Percentiles rank a stretch among this genome's conserved stretches.
Conservation (phyloP, 2,797 vertebrate genomes). For the Mus spretus region DNA sequence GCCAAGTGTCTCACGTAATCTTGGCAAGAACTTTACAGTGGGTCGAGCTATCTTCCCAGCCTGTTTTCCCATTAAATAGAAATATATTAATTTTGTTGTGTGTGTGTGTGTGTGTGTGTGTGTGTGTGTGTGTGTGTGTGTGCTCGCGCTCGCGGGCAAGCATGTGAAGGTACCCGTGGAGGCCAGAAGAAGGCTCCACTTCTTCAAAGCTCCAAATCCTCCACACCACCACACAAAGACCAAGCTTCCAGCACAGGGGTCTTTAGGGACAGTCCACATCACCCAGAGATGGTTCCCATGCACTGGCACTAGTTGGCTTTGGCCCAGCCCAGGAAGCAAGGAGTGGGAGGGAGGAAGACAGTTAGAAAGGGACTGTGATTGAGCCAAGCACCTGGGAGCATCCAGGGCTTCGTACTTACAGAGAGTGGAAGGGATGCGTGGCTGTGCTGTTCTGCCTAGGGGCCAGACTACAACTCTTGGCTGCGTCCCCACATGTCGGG, state of each 20-base stretch:
- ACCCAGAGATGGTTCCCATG: not conserved
- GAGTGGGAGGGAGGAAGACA: not conserved
- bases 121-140: too few relatives aligned
- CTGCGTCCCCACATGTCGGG: not conserved
- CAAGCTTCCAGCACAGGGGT: not conserved
- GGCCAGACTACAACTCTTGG: not conserved
- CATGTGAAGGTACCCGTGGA: not conserved
- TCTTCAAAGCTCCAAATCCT: not conserved
- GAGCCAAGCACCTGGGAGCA: not conserved
- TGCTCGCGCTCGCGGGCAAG: too few relatives aligned
- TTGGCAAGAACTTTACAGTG: not conserved
- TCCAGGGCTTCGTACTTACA: too few relatives aligned
- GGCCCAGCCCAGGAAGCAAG: too few relatives aligned
- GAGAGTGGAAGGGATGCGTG: fast-evolving
- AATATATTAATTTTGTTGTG: not conserved
- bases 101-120: too few relatives aligned
- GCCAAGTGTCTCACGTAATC: not conserved
- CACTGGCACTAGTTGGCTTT: not conserved
- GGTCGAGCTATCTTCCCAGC: not conserved
- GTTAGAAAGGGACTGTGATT: not conserved
- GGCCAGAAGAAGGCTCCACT: not conserved
- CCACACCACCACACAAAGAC: not conserved
- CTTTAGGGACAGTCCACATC: not conserved
- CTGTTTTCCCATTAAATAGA: not conserved
- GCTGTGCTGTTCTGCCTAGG: too few relatives aligned